A percentile compares a stretch with the other conserved stretches of the same genome.
phyloP scores from a whole-genome alignment of 1,140 invertebrate species.

The Rhopalosiphum maidis region DNA sequence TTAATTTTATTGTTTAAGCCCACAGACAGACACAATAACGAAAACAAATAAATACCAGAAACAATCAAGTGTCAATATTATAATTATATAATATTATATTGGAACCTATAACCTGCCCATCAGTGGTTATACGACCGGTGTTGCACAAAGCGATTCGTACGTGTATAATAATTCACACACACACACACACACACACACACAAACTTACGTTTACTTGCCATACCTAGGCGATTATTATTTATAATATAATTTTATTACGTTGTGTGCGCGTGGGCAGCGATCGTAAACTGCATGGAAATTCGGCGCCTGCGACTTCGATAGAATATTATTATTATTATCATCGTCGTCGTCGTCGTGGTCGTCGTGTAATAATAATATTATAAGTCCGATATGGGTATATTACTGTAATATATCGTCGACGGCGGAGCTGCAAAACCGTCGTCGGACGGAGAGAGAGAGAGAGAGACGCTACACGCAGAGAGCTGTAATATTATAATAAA shows the following conservation, averaged over 20 bases:
- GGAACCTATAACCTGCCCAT: not conserved
- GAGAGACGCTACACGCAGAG: not conserved
- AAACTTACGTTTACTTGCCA: not conserved
- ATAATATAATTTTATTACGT: not conserved
- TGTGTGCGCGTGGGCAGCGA: not conserved
- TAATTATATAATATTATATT: not conserved
- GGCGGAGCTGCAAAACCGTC: not conserved
- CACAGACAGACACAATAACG: not conserved
- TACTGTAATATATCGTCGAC: not conserved
- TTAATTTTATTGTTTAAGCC: not conserved
- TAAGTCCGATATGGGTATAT: not conserved
- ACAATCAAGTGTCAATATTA: not conserved
- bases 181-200: too few species aligned
- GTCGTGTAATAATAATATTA: not conserved
- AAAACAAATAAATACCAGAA: not conserved
- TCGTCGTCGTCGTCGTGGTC: not conserved
- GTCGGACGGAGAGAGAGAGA: not conserved
- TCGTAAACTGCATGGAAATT: conserved; percentile 4
- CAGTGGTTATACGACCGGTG: not conserved
- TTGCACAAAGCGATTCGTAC: not conserved
- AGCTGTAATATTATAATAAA: not conserved
- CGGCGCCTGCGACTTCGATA: not conserved
- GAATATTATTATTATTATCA: not conserved
- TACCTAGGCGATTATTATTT: not conserved
- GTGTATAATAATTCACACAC: not conserved